These are phyloP conservation scores for Odontamblyopus rebecca DNA, from an alignment of 2,797 vertebrate genomes.

Conservation along the genomic window DNA sequence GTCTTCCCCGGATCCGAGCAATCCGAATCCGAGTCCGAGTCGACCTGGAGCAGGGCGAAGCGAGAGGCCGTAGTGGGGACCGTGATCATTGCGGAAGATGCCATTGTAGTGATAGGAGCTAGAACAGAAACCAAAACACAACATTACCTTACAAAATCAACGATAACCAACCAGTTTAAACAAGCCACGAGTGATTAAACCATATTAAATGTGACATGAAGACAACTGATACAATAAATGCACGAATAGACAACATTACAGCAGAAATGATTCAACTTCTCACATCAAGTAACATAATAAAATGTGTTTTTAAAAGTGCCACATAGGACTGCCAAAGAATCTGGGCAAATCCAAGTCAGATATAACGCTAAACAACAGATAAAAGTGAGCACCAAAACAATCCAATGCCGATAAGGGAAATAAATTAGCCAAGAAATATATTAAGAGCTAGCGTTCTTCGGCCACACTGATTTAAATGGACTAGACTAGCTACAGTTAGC, in stretches of 20 bases:
- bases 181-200: no score
- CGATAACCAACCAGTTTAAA: background rate
- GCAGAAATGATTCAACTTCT: background rate
- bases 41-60: conserved; percentile 92
- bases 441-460: background rate
- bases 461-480: background rate
- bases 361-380: background rate
- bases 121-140: background rate
- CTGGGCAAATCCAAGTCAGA: background rate
- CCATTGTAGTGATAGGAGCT: conserved; percentile 69
- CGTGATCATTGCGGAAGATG: conserved; percentile 83
- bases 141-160: background rate
- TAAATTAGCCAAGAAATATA: background rate
- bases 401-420: background rate
- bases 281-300: background rate
- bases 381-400: background rate
- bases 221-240: no score
- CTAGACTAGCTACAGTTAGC: conserved; percentile 44
- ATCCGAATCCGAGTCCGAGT: conserved; percentile 88
- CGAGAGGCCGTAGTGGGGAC: conserved; percentile 91
- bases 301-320: background rate
- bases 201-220: no score
- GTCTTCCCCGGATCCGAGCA: conserved; percentile 82
- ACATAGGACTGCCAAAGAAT: background rate
- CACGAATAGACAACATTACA: background rate